Percentiles rank a stretch among this genome's conserved stretches.
phyloP scores from a whole-genome alignment of 1,140 invertebrate species.

The Akabosia matsudoensis region DNA sequence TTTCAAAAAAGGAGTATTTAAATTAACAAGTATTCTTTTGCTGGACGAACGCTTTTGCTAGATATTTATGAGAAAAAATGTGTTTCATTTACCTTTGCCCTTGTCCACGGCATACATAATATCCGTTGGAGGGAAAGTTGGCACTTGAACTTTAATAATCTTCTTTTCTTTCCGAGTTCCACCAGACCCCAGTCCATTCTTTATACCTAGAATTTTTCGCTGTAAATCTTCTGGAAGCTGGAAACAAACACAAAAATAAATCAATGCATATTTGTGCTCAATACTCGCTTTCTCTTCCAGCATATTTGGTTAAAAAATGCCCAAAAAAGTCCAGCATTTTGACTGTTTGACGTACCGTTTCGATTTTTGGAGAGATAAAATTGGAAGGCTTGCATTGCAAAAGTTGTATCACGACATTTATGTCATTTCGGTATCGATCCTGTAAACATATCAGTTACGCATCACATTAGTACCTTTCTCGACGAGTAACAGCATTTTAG shows the following conservation, averaged over 20 bases:
- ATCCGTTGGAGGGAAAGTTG: conserved; percentile 80
- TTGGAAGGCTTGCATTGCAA: conserved; percentile 92
- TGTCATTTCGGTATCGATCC: conserved; percentile 92
- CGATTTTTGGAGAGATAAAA: conserved; percentile 88
- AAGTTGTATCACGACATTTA: conserved; percentile 87
- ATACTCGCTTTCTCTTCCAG: no score
- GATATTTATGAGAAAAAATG: background rate
- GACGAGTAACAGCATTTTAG: no score
- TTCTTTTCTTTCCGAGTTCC: conserved; percentile 58
- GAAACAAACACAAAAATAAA: conserved; percentile 44
- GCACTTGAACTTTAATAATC: conserved; percentile 74
- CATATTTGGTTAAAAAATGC: no score
- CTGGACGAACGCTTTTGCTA: no score
- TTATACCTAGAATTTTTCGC: conserved; percentile 67
- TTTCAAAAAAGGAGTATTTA: background rate
- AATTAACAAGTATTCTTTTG: background rate
- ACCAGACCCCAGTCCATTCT: conserved; percentile 48
- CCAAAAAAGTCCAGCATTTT: no score
- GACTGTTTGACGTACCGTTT: conserved; percentile 73
- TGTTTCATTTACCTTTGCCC: conserved; percentile 47
- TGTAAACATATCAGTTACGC: no score
- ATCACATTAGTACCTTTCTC: no score
- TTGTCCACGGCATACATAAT: conserved; percentile 79
- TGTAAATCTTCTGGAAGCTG: conserved; percentile 88
- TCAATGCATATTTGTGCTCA: no score